Evolutionary conservation across 2,113 vertebrate genomes (phyloP).

Genomic region (Bufo gargarizans): DNA sequence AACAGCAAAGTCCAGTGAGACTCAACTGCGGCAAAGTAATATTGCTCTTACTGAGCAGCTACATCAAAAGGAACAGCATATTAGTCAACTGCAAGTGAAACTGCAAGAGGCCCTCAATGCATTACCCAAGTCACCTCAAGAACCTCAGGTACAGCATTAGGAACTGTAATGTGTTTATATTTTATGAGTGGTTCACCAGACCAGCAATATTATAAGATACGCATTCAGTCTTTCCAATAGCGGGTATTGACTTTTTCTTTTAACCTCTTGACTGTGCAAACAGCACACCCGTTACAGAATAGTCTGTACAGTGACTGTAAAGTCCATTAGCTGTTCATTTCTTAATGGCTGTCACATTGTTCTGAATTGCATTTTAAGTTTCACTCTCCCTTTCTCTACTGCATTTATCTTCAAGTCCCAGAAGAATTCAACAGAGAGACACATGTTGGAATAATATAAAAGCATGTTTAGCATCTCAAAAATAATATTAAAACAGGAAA

Average conservation of each 20-base stretch:
- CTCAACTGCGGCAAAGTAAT: slow-evolving; percentile 77
- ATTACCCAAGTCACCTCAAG: slow-evolving; percentile 61
- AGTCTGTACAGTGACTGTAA: slow-evolving; percentile 16
- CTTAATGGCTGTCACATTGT: slow-evolving; percentile 1
- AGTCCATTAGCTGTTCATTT: slow-evolving; percentile 36
- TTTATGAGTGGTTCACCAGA: slow-evolving; percentile 56
- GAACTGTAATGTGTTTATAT: slow-evolving; percentile 54
- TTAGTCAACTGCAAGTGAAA: slow-evolving; percentile 78
- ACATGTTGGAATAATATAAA: neutral
- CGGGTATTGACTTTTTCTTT: slow-evolving; percentile 54
- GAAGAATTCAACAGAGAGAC: neutral
- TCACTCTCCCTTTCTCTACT: neutral
- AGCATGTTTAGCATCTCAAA: neutral
- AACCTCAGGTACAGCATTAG: slow-evolving; percentile 63
- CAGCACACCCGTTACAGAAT: slow-evolving; percentile 20
- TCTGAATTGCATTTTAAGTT: slow-evolving; percentile 3
- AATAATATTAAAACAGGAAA: neutral
- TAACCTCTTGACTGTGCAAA: slow-evolving; percentile 51
- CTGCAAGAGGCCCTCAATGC: slow-evolving; percentile 68
- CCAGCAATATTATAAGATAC: slow-evolving; percentile 42
- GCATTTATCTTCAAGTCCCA: neutral
- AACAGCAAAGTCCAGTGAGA: slow-evolving; percentile 79
- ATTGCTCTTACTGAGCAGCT: slow-evolving; percentile 77
- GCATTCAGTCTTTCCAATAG: slow-evolving; percentile 45
- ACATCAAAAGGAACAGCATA: slow-evolving; percentile 77